These are phyloP conservation scores for Donacobius atricapilla DNA, from an alignment of 2,113 vertebrate genomes.

Conservation along the genomic window DNA sequence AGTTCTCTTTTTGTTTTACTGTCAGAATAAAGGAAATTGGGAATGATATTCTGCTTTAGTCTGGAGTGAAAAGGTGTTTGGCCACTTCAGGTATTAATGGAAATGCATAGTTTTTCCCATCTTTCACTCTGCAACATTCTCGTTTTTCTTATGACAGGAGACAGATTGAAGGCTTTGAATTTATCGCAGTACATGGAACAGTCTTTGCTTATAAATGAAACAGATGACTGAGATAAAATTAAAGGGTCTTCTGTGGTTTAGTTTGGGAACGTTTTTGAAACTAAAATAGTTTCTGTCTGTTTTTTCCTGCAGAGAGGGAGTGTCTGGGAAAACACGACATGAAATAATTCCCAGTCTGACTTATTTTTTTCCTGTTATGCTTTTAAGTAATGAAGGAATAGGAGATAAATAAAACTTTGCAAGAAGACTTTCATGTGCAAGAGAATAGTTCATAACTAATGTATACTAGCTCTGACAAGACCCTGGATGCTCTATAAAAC, in stretches of 20 bases:
- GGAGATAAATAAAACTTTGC: background rate
- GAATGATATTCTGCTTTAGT: background rate
- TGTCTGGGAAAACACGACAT: background rate
- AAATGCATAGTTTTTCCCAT: background rate
- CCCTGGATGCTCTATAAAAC: background rate
- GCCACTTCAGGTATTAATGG: background rate
- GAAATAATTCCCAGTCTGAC: background rate
- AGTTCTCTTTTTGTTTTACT: background rate
- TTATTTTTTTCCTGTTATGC: background rate
- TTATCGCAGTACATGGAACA: background rate
- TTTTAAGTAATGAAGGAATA: background rate
- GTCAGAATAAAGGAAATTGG: background rate
- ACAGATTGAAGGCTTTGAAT: constrained; percentile 4
- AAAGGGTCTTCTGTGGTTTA: background rate
- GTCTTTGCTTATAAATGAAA: background rate
- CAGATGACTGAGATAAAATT: background rate
- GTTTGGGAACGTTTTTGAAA: background rate
- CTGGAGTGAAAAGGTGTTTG: background rate
- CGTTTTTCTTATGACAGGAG: background rate
- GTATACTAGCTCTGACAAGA: background rate
- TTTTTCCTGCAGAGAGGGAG: background rate
- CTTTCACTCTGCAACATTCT: background rate
- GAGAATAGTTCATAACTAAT: background rate
- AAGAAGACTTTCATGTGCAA: background rate
- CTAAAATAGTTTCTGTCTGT: background rate